Conservation (phyloP, 2,113 vertebrate species). For the Psophia crepitans region DNA sequence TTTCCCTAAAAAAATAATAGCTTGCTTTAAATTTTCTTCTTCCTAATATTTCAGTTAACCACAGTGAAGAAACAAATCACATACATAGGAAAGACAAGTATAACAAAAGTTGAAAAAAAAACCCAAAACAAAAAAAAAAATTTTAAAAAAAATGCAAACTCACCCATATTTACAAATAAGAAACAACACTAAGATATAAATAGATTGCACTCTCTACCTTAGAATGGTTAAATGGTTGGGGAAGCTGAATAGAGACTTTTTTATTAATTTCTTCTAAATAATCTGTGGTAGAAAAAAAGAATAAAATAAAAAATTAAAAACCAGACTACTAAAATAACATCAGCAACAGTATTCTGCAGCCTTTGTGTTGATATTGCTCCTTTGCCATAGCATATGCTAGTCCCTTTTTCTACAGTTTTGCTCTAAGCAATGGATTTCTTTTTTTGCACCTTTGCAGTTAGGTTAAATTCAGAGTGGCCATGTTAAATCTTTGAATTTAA, state of each 20-base stretch:
- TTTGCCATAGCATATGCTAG: neutral
- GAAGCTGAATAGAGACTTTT: neutral
- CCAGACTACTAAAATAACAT: neutral
- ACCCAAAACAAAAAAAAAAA: too few species aligned
- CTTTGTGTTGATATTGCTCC: neutral
- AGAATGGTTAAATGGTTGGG: neutral
- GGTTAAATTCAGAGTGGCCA: neutral
- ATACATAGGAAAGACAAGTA: accelerated
- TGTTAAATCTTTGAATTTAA: neutral
- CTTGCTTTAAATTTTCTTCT: neutral
- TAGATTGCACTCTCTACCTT: neutral
- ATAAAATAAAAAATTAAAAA: neutral
- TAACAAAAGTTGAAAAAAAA: neutral
- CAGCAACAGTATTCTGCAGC: neutral
- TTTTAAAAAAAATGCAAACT: too few species aligned
- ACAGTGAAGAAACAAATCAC: neutral
- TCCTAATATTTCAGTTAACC: neutral
- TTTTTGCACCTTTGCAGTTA: neutral
- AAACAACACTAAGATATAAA: neutral
- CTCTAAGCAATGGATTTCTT: neutral
- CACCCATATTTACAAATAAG: neutral
- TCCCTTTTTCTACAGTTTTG: neutral
- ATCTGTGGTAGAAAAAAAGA: neutral
- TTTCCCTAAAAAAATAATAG: neutral
- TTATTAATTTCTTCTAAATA: neutral